A percentile compares a stretch with the other conserved stretches of the same genome.
Conservation (phyloP, 1,140 invertebrate species). For the Brachionus asplanchnoidis region DNA sequence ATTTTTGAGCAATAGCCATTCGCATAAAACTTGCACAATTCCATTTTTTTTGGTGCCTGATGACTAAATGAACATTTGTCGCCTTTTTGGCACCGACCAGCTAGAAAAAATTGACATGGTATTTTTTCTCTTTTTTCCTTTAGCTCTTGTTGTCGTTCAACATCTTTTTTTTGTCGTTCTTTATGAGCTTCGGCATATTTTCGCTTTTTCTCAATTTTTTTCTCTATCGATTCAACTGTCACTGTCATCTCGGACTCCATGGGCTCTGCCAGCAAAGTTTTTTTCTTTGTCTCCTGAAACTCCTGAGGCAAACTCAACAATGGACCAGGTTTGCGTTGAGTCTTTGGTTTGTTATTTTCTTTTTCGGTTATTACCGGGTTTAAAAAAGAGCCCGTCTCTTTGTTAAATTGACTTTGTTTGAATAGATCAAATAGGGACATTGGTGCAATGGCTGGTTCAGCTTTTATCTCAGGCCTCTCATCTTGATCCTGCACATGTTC, state of each 20-base stretch:
- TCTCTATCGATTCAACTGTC: slow-evolving; percentile 25
- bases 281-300: neutral
- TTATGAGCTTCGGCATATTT: slow-evolving; percentile 32
- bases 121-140: slow-evolving; percentile 34
- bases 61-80: slow-evolving; percentile 79
- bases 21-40: slow-evolving; percentile 92
- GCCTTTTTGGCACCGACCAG: slow-evolving; percentile 56
- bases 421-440: slow-evolving; percentile 37
- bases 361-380: slow-evolving; percentile 37
- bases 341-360: slow-evolving; percentile 20
- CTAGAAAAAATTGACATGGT: slow-evolving; percentile 19
- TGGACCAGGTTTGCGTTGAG: slow-evolving; percentile 2
- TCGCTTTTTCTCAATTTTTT: slow-evolving; percentile 35
- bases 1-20: slow-evolving; percentile 90
- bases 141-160: slow-evolving; percentile 17
- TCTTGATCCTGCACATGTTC: neutral
- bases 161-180: slow-evolving; percentile 32
- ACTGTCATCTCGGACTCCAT: slow-evolving; percentile 6
- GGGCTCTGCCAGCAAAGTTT: neutral
- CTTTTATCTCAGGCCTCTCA: neutral
- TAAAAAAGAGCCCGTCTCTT: neutral
- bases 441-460: neutral
- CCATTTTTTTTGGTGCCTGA: slow-evolving; percentile 76
- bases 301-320: neutral
- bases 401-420: neutral